Conservation (phyloP, 1,140 invertebrate species). For the Micrasema longulum region DNA sequence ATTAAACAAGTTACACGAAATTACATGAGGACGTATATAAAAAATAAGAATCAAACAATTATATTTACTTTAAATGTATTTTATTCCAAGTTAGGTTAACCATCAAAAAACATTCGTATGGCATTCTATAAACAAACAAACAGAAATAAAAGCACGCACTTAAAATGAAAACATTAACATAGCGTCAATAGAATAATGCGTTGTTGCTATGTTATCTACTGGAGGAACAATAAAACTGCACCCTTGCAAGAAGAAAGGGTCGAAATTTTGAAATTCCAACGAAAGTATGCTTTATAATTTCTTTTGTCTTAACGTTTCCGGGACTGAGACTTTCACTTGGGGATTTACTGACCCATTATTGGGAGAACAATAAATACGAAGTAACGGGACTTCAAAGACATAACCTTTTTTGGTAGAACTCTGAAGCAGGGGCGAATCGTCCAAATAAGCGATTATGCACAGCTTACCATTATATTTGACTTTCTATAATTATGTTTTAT, state of each 20-base stretch:
- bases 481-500: too few relatives aligned
- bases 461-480: too few relatives aligned
- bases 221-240: background rate
- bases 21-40: too few relatives aligned
- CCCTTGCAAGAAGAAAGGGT: background rate
- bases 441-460: too few relatives aligned
- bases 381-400: conserved; percentile 8
- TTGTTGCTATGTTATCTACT: background rate
- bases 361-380: background rate
- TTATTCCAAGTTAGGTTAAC: too few relatives aligned
- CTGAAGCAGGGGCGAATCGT: too few relatives aligned
- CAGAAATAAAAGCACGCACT: background rate
- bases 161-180: background rate
- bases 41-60: too few relatives aligned
- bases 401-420: background rate
- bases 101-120: too few relatives aligned
- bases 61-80: too few relatives aligned
- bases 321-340: conserved; percentile 8
- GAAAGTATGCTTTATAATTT: background rate
- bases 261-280: background rate
- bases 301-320: background rate
- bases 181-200: background rate
- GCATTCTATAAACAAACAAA: too few relatives aligned
- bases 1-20: too few relatives aligned
- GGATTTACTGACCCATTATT: conserved; percentile 21